Conservation (phyloP, 1,140 invertebrate species). For the Drosophila kepulauana region DNA sequence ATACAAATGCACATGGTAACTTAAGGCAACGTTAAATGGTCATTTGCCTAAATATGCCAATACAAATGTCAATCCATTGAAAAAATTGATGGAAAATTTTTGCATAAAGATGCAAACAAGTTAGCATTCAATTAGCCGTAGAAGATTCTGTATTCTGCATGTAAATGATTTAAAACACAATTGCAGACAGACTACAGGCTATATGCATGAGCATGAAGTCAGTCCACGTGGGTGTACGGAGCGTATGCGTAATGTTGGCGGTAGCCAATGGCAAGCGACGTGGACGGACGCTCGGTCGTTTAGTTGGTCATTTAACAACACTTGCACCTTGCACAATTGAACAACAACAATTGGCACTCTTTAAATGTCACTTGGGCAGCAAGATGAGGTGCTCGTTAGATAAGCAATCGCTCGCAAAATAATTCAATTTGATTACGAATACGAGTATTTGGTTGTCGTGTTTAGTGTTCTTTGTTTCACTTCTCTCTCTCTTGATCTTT, state of each 20-base stretch:
- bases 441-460: not conserved
- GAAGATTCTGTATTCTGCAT: slow-evolving; percentile 53
- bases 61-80: slow-evolving; percentile 73
- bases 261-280: slow-evolving; percentile 44
- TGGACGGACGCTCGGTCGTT: not conserved
- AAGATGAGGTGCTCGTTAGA: slow-evolving; percentile 26
- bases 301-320: slow-evolving; percentile 24
- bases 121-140: slow-evolving; percentile 77
- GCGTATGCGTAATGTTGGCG: slow-evolving; percentile 70
- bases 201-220: not conserved
- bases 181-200: slow-evolving; percentile 21
- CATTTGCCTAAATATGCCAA: slow-evolving; percentile 79
- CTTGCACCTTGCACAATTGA: slow-evolving; percentile 65
- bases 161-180: slow-evolving; percentile 71
- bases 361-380: slow-evolving; percentile 70
- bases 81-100: slow-evolving; percentile 59
- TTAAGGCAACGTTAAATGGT: slow-evolving; percentile 57
- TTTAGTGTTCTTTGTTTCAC: slow-evolving; percentile 41
- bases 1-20: slow-evolving; percentile 17
- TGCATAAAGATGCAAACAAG: slow-evolving; percentile 60
- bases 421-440: slow-evolving; percentile 21
- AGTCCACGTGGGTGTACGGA: slow-evolving; percentile 56
- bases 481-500: slow-evolving; percentile 22
- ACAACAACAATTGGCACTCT: slow-evolving; percentile 42
- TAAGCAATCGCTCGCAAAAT: slow-evolving; percentile 8